Evolutionary conservation across 2,888 invertebrate genomes (phyloP), one percentile per base, ranked within the genome.

Genomic region (Phortica magna): DNA sequence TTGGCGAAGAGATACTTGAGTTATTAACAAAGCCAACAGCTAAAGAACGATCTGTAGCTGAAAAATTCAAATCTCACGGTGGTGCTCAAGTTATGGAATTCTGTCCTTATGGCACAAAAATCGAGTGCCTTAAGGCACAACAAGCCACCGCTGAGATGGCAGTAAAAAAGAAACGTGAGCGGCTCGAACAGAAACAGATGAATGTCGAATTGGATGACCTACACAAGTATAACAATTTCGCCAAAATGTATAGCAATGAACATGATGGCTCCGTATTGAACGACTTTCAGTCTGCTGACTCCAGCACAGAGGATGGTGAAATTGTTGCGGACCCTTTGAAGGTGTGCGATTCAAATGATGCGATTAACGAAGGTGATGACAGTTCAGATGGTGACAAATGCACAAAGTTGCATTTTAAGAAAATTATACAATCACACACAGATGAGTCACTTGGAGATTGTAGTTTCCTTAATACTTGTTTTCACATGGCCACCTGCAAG

Each of bases 401-500:
- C 92, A 96, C 95, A 83, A 98, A 98, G 89, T 93, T 99, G 68
- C 99, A 99, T 93, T 99, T 99, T 90, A 96, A 97, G 90, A 99
- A 99, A 93, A 99, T 99, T 80, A 98, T 99, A 80, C 98, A 97
- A 91, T 94, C 95, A 74, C 99, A 99, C 90, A 99, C 99, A 0
- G 98, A 98, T 90, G 98, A 98, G 92, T 94, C 96, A 0, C 93
- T 99, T 1, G 99, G 99, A 0, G 99, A 99, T 91, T 99, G 99
- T 90, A 98, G 98, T 19, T 99, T 99, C 91, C 93, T 99, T 2
- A 99, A 99, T 91, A 99, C 99, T 0, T 99, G 99, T 91, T 99
- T 99, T 90, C 99, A 99, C 90, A 99, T 99, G 98, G 98, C 99
- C 83, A 98, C 97, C 57, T 99, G 99, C 95, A 98, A 98, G 95